A percentile compares a stretch with the other conserved stretches of the same genome.
These are phyloP conservation scores for Drosophila sp. DNA, from an alignment of 1,140 invertebrate species.

Conservation along the genomic window DNA sequence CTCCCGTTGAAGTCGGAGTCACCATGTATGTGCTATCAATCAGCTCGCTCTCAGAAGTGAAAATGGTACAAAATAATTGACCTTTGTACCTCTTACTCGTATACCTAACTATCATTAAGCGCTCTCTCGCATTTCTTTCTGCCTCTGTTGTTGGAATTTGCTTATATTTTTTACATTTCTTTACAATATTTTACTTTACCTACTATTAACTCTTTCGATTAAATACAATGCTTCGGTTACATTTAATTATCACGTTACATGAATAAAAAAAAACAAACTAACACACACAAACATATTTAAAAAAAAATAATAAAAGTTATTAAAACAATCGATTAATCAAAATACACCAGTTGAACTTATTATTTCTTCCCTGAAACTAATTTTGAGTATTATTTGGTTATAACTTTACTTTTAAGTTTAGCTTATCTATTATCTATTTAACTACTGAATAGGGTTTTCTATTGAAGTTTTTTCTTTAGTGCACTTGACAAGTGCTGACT, in stretches of 20 bases:
- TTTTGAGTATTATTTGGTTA: constrained; percentile 5
- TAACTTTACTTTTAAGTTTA: background rate
- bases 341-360: constrained; percentile 18
- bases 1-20: constrained; percentile 97
- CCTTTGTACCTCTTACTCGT: constrained; percentile 74
- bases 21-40: constrained; percentile 99
- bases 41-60: constrained; percentile 99
- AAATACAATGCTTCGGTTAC: constrained; percentile 26
- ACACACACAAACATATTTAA: constrained; percentile 1
- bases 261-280: constrained; percentile 1
- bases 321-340: constrained; percentile 1
- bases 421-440: constrained; percentile 8
- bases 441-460: constrained; percentile 9
- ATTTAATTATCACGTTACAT: constrained; percentile 17
- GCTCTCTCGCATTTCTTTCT: constrained; percentile 57
- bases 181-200: constrained; percentile 24
- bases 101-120: constrained; percentile 36
- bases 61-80: constrained; percentile 92
- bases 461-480: background rate
- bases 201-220: constrained; percentile 23
- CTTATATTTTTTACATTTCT: constrained; percentile 13
- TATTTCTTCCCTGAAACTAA: constrained; percentile 8
- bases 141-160: constrained; percentile 68
- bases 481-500: constrained; percentile 15
- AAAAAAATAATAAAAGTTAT: constrained; percentile 7